Evolutionary conservation across 1,140 invertebrate species (phyloP), one percentile per base, ranked within the genome.

Genomic region (Drosophila tsacasi): DNA sequence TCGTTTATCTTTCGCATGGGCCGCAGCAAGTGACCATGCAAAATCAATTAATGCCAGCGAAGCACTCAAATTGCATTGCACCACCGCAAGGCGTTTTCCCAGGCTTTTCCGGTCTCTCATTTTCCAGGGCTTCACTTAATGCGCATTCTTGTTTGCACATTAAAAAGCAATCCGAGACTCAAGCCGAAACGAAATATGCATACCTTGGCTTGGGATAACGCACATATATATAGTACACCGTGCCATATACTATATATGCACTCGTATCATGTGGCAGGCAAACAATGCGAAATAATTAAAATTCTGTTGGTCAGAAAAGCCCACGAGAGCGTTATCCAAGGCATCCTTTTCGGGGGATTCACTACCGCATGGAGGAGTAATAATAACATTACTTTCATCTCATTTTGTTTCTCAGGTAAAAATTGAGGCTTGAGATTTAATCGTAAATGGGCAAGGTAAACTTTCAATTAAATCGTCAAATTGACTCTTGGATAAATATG

Each of bases 11-110:
- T 68, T 46, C 66, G 62, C 75, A 37, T 71, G 44, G 52, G 52
- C 32, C 52, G 44, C 76, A 52, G 75, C 76, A 79, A 79, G 76
- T 79, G 83, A 79, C 83, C 83, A 79, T 76, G 80, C 71, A 83
- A 83, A 76, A 80, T 86, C 83, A 87, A 83, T 86, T 86, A 87
- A 80, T 50, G 72, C 40, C 49, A 40, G 54, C 63, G 61, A 55
- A 40, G 55, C 71, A 65, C 62, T 76, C 47, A 69, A 78, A 78
- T 78, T 75, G 65, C 50, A 44, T 75, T 72, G 69, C 62, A 57
- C 35, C 44, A 54, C 64, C 71, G 25, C 73, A 73, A 50, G 50
- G 46, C 50, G 63, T 47, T 69, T 54, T 35, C 27, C 21, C 59
- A 23, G 35, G 39, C 17, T 40, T 47, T 49, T 23, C 46, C 47